Evolutionary conservation across 2,113 vertebrate genomes (phyloP), one percentile per base, ranked within the genome.

Genomic region (Rhipidura dahli): DNA sequence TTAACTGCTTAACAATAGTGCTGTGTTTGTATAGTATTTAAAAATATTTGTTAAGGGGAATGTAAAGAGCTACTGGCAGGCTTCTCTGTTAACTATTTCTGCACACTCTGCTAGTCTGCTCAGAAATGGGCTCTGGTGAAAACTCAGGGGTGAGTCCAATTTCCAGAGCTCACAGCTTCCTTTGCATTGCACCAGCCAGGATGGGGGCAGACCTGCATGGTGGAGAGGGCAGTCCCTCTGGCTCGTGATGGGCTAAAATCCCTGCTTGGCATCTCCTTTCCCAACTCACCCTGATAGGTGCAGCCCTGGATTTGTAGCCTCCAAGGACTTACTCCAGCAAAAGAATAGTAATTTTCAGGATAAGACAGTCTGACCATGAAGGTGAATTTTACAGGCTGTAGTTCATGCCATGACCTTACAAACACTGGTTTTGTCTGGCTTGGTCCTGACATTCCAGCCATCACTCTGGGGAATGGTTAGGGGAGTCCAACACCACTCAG

Each of bases 1-100:
- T 88, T 91, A 90, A 77, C 82, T 93, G 72, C 90, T 90, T n/a
- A 86, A 95, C 95, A 96, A 97, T 93, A 89, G 93, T 15, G 33
- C 40, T 92, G 51, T 93, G 83, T 96, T 97, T 90, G 79, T 88
- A 78, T 35, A 94, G 60, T 39, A 56, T 71, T 96, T 71, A 63
- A 94, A 95, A 96, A 89, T 92, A 75, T 92, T 96, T 94, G 68
- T 80, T 83, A 60, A 78, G 56, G 51, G 51, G 49, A 80, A 88
- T 37, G 60, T 86, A 94, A 94, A 93, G 85, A 60, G 85, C 92
- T 96, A 63, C 95, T 95, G 90, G 75, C 82, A 96, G 39, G 24
- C 72, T 86, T 59, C 68, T 90, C 85, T 86, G 68, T 97, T 94
- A 95, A 96, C 90, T 70, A 11, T 94, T 96, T 87, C 27, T 64